These are phyloP conservation scores for Cactoblastis cactorum DNA, from an alignment of 2,888 invertebrate species.

Conservation along the genomic window DNA sequence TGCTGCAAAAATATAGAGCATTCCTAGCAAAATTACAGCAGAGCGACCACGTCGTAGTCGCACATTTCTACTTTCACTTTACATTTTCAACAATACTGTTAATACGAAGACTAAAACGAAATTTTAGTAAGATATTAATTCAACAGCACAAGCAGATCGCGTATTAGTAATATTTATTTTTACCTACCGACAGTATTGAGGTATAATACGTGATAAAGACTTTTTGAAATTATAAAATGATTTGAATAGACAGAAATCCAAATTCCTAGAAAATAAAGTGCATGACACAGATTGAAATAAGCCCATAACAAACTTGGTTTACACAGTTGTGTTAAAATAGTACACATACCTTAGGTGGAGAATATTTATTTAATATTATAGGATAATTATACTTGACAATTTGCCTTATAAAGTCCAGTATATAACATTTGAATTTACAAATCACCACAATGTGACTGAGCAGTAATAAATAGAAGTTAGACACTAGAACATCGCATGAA, in stretches of 20 bases:
- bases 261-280: neutral
- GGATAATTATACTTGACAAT: constrained; percentile 45
- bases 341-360: constrained; percentile 29
- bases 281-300: constrained; percentile 26
- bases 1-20: constrained; percentile 37
- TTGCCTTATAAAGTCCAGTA: constrained; percentile 35
- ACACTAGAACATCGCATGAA: constrained; percentile 32
- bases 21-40: constrained; percentile 30
- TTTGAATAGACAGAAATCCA: too few relatives aligned
- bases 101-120: too few relatives aligned
- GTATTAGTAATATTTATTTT: too few relatives aligned
- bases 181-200: too few relatives aligned
- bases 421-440: constrained; percentile 37
- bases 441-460: constrained; percentile 25
- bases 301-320: constrained; percentile 20
- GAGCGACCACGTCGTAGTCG: constrained; percentile 18
- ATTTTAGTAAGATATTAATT: too few relatives aligned
- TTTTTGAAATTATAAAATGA: too few relatives aligned
- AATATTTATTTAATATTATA: constrained; percentile 32
- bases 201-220: too few relatives aligned
- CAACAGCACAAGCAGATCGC: neutral
- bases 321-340: constrained; percentile 18
- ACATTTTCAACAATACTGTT: constrained; percentile 18
- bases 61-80: constrained; percentile 44
- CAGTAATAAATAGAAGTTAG: constrained; percentile 24